A percentile compares a stretch with the other conserved stretches of the same genome.
Conservation (phyloP, 1,140 invertebrate genomes). For the Ptiloglossa arizonensis region DNA sequence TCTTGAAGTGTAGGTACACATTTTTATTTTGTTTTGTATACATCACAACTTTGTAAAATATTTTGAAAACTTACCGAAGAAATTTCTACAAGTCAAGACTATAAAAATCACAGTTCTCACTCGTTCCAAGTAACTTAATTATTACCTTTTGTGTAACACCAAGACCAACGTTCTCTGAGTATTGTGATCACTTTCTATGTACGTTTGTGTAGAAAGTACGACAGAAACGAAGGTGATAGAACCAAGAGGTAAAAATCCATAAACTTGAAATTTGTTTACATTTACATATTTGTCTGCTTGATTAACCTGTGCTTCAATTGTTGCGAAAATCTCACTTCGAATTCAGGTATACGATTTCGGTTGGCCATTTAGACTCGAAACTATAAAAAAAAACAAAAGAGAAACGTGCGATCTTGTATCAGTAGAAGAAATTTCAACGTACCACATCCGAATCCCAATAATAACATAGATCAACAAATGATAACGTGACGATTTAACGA, state of each 20-base stretch:
- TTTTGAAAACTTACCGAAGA: constrained; percentile 64
- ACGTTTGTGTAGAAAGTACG: constrained; percentile 26
- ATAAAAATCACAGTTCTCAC: constrained; percentile 70
- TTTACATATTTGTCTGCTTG: constrained; percentile 19
- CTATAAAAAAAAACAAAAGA: constrained; percentile 12
- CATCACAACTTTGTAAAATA: constrained; percentile 65
- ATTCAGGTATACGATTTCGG: constrained; percentile 37
- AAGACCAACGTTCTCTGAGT: constrained; percentile 57
- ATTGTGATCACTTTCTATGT: constrained; percentile 42
- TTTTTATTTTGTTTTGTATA: constrained; percentile 63
- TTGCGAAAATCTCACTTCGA: constrained; percentile 23
- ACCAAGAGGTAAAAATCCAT: constrained; percentile 35
- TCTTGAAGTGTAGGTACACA: constrained; percentile 74
- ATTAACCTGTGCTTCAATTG: constrained; percentile 46
- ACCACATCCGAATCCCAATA: constrained; percentile 35
- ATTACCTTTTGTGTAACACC: constrained; percentile 52
- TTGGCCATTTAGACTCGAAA: constrained; percentile 19
- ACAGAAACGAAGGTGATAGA: constrained; percentile 23
- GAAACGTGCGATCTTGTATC: constrained; percentile 19
- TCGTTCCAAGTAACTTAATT: constrained; percentile 66
- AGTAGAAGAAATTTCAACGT: constrained; percentile 45
- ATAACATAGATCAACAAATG: constrained; percentile 48
- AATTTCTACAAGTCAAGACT: constrained; percentile 68
- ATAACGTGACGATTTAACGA: constrained; percentile 46
- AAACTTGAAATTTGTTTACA: constrained; percentile 32